phyloP scores from a whole-genome alignment of 2,797 vertebrate genomes.

The Neosalanx taihuensis region DNA sequence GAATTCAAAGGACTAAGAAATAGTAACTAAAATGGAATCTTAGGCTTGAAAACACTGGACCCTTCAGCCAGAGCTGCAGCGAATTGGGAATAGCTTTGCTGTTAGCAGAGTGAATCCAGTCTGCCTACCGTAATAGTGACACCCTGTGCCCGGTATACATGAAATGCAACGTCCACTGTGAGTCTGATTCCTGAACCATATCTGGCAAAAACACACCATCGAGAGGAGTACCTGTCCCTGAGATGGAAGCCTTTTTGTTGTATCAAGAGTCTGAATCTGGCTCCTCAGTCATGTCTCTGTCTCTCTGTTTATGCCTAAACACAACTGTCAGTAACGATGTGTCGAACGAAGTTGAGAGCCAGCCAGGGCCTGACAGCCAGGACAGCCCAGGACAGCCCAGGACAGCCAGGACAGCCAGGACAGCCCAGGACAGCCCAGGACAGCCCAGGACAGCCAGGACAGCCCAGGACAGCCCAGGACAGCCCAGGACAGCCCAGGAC shows the following conservation, averaged over 20 bases:
- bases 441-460: too few relatives aligned
- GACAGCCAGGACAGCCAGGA: too few relatives aligned
- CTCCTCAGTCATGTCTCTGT: slow-evolving; percentile 26
- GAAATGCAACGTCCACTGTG: slow-evolving; percentile 36
- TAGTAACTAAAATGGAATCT: background rate
- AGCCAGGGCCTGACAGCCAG: slow-evolving; percentile 13
- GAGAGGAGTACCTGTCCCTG: slow-evolving; percentile 46
- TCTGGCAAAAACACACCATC: slow-evolving; percentile 43
- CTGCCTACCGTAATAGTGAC: too few relatives aligned
- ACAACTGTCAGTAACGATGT: slow-evolving; percentile 43
- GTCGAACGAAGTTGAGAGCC: slow-evolving; percentile 39
- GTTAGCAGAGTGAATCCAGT: slow-evolving; percentile 15
- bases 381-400: too few relatives aligned
- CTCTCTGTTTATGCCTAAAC: slow-evolving; percentile 50
- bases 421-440: too few relatives aligned
- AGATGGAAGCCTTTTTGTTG: slow-evolving; percentile 39
- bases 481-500: too few relatives aligned
- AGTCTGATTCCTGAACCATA: slow-evolving; percentile 35
- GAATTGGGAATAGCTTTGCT: background rate
- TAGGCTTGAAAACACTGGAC: background rate
- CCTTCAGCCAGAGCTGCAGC: background rate
- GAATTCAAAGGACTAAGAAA: background rate
- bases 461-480: too few relatives aligned
- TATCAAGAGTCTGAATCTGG: slow-evolving; percentile 48
- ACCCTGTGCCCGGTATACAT: slow-evolving; percentile 33